phyloP scores from a whole-genome alignment of 2,113 vertebrate genomes.

The Passer domesticus region DNA sequence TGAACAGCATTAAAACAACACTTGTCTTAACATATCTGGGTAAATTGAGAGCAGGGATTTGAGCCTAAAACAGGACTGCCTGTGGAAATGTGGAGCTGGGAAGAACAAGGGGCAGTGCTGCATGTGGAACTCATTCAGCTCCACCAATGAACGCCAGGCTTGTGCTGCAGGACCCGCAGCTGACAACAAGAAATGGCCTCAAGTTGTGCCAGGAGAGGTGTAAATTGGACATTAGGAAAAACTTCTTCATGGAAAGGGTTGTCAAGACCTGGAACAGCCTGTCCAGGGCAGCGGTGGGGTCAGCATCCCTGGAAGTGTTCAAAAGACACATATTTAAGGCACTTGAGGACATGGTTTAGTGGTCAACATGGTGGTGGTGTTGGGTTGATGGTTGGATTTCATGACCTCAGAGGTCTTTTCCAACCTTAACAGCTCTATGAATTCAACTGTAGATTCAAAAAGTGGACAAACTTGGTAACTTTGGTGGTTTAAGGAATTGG shows the following conservation, averaged over 20 bases:
- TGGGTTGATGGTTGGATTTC: background rate
- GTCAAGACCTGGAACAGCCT: background rate
- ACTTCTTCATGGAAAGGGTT: background rate
- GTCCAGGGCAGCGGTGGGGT: background rate
- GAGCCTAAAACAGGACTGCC: conserved; percentile 5
- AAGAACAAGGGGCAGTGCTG: background rate
- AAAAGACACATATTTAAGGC: background rate
- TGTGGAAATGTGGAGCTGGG: conserved; percentile 5
- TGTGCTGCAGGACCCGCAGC: background rate
- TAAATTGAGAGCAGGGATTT: background rate
- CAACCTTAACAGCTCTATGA: background rate
- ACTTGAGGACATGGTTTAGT: background rate
- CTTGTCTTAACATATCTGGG: background rate
- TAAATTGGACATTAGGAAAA: background rate
- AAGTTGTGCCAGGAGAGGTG: background rate
- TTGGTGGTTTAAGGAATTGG: background rate
- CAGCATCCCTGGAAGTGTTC: background rate
- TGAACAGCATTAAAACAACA: conserved; percentile 72
- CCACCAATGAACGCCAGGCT: rapidly evolving
- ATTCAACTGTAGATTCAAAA: background rate
- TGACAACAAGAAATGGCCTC: background rate
- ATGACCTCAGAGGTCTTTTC: background rate
- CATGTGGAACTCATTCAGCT: background rate
- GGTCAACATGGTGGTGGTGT: background rate
- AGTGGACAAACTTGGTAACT: background rate